Evolutionary conservation across 2,113 vertebrate species (phyloP), one percentile per base, ranked within the genome.

Genomic region (Nothoprocta perdicaria): DNA sequence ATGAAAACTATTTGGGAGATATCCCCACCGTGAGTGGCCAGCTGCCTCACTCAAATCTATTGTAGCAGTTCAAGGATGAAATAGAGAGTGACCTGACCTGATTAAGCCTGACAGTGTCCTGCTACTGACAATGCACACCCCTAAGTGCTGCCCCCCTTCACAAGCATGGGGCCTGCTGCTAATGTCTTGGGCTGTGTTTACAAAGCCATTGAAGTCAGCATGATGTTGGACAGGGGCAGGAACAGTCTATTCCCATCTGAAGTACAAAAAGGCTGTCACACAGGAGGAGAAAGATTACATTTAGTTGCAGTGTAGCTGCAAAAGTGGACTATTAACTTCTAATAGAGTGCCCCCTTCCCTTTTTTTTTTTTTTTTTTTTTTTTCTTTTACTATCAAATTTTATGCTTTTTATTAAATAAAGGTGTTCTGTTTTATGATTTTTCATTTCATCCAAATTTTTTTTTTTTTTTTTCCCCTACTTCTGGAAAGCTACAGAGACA

Each of bases 1-100:
- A 97, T 92, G 92, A 97, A 96, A 96, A 95, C 84, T 92, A 5
- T 96, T 95, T 89, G 95, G 91, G 92, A 95, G 78, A 80, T 82
- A 41, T 43, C 88, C 73, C 90, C 55, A 46, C 71, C 2, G 16
- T 35, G 88, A 90, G 83, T 77, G 78, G 72, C 68, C 67, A 86
- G 88, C 88, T 92, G 79, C 85, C 92, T 85, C 41, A 29, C 87
- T 94, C 91, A 88, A 86, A 87, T 92, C 93, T 90, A 66, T 88
- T 62, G 33, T 52, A 60, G 77, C 23, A 87, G 86, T 82, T 93
- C 73, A 66, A 80, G 83, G 89, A 95, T 95, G 92, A 96, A 95
- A 95, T 50, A 77, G 89, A 86, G 38, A 62, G 68, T 80, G 92
- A 89, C 92, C 95, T 96, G 95, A 96, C 95, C 96, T 22, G 41